Evolutionary conservation across 2,888 invertebrate species (phyloP), one percentile per base, ranked within the genome.

Genomic region (Polyommatus icarus): DNA sequence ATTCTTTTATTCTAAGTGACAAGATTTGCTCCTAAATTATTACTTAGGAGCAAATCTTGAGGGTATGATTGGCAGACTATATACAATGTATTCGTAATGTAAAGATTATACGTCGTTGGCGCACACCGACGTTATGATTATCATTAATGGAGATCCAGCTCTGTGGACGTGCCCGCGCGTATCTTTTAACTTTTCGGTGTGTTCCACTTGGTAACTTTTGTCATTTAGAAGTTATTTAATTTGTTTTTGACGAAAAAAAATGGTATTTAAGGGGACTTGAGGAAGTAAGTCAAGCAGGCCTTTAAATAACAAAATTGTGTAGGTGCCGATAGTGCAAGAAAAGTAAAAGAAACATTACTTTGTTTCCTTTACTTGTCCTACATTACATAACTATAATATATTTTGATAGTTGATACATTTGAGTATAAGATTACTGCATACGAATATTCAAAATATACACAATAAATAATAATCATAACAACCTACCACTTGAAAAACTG

Each of bases 51-150:
- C 18, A 18, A 54, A 54, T 54, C 54, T 54, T 67, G 6, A 18
- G 29, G 29, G 20, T 20, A 32, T 67, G 24, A 67, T 67, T 67
- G 67, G 29, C 46, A 46, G 67, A 76, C 76, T 29, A 50, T 50
- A 50, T 46, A 73, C n/a, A 73, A 73, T 61, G 61, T 61, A 76
- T 57, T 57, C 76, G 46, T 76, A 76, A 76, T 59, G 54, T 36
- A 76, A 76, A 57, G 54, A 76, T 76, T 59, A 61, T 32, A 59
- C 61, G 32, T 78, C 75, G 75, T 72, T 71, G 76, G 76, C 76
- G 78, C 78, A 76, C 78, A 79, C 80, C 78, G 61, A 77, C 78
- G 73, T 77, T 61, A 76, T 78, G 76, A 79, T 80, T 78, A 77
- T 77, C 78, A 78, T 78, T 77, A 78, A 78, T 72, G 76, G 76